phyloP scores from a whole-genome alignment of 2,113 vertebrate genomes.

The Podarcis muralis region DNA sequence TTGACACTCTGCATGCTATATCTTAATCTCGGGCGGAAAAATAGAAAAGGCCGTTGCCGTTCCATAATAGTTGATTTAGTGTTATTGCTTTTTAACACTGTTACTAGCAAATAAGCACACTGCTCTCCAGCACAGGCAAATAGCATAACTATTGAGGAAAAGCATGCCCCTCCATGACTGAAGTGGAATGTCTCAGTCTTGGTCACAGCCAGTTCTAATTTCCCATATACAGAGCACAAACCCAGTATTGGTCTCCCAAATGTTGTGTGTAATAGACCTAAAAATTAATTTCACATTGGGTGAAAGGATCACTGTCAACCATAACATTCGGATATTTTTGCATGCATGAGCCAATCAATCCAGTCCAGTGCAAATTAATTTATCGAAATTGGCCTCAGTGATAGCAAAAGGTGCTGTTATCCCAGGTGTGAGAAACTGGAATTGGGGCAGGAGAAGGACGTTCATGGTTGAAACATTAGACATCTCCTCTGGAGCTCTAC shows the following conservation, averaged over 20 bases:
- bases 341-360: conserved; percentile 14
- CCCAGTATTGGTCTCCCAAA: conserved; percentile 55
- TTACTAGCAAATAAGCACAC: background rate
- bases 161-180: background rate
- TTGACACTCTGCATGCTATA: background rate
- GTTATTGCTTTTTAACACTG: background rate
- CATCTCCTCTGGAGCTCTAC: background rate
- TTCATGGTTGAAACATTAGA: background rate
- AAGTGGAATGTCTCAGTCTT: background rate
- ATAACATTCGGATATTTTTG: background rate
- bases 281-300: conserved; percentile 65
- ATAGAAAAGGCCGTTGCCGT: background rate
- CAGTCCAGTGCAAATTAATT: conserved; percentile 26
- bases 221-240: conserved; percentile 31
- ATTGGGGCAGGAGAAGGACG: background rate
- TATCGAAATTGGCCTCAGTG: background rate
- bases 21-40: background rate
- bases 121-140: background rate
- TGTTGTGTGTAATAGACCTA: conserved; percentile 62
- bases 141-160: background rate
- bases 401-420: background rate
- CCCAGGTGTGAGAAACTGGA: background rate
- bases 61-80: background rate
- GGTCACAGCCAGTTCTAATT: conserved; percentile 23
- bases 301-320: conserved; percentile 15